phyloP scores from a whole-genome alignment of 1,140 invertebrate species.

The Eurosta solidaginis region DNA sequence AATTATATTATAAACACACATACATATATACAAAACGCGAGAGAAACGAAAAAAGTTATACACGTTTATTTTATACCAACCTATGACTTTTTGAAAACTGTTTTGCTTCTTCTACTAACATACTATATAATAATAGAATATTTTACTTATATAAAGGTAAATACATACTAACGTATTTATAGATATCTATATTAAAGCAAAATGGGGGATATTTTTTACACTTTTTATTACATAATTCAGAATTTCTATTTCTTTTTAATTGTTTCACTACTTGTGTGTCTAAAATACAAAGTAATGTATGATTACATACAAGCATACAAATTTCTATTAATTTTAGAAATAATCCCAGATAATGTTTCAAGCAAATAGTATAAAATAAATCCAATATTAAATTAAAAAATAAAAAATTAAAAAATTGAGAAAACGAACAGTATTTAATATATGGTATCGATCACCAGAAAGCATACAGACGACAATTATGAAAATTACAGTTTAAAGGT shows the following conservation, averaged over 20 bases:
- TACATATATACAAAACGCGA: not conserved
- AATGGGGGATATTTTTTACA: too few species aligned
- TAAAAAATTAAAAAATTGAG: not conserved
- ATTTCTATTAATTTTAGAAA: too few species aligned
- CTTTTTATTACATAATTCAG: too few species aligned
- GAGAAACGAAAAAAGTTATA: not conserved
- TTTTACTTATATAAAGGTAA: not conserved
- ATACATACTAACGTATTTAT: not conserved
- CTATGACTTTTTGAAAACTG: slow-evolving; percentile 19
- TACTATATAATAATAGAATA: not conserved
- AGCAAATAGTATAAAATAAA: too few species aligned
- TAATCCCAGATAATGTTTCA: too few species aligned
- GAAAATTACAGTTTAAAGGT: slow-evolving; percentile 17
- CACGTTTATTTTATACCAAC: slow-evolving; percentile 17
- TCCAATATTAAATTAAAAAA: not conserved
- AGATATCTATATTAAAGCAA: not conserved
- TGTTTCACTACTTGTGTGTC: too few species aligned
- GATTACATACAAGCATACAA: too few species aligned
- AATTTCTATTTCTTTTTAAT: too few species aligned
- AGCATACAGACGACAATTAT: slow-evolving; percentile 21
- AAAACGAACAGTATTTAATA: slow-evolving; percentile 3
- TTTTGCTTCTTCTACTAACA: slow-evolving; percentile 20
- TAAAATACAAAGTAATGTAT: too few species aligned
- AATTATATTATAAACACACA: too few species aligned
- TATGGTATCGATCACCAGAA: not conserved